These are phyloP conservation scores for Physocephala rufipes DNA, from an alignment of 2,888 invertebrate genomes.

Conservation along the genomic window DNA sequence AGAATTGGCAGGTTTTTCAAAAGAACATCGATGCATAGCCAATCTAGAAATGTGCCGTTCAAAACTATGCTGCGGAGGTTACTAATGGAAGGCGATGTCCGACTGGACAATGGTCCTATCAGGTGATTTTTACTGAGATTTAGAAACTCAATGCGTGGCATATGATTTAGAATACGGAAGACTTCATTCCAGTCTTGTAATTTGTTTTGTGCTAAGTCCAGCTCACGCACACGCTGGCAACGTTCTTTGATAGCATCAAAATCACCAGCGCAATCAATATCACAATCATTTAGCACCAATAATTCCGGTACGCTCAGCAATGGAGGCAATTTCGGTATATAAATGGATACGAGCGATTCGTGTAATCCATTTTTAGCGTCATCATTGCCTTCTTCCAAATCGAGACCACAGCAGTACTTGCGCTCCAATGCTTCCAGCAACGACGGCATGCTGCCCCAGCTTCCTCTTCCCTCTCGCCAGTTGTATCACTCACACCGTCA, in stretches of 20 bases:
- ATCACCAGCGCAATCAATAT: constrained; percentile 89
- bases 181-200: constrained; percentile 91
- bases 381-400: constrained; percentile 69
- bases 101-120: constrained; percentile 73
- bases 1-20: constrained; percentile 80
- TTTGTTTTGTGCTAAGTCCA: constrained; percentile 93
- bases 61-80: constrained; percentile 81
- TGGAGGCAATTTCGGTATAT: constrained; percentile 84
- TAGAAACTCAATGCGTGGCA: constrained; percentile 89
- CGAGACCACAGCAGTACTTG: constrained; percentile 72
- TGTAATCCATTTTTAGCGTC: constrained; percentile 36
- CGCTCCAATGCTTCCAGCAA: constrained; percentile 88
- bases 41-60: constrained; percentile 87
- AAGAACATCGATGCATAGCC: constrained; percentile 82
- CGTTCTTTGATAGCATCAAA: constrained; percentile 81
- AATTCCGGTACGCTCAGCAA: constrained; percentile 80
- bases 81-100: constrained; percentile 63
- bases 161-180: constrained; percentile 84
- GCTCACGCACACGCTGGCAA: constrained; percentile 89
- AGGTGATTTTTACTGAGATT: constrained; percentile 91
- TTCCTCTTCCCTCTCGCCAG: not conserved
- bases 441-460: constrained; percentile 76
- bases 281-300: constrained; percentile 89
- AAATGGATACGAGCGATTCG: constrained; percentile 82
- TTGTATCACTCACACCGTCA: constrained; percentile 4